Base-by-base conservation (phyloP, 2,888 invertebrate species). In the Electrophaes corylata region DNA sequence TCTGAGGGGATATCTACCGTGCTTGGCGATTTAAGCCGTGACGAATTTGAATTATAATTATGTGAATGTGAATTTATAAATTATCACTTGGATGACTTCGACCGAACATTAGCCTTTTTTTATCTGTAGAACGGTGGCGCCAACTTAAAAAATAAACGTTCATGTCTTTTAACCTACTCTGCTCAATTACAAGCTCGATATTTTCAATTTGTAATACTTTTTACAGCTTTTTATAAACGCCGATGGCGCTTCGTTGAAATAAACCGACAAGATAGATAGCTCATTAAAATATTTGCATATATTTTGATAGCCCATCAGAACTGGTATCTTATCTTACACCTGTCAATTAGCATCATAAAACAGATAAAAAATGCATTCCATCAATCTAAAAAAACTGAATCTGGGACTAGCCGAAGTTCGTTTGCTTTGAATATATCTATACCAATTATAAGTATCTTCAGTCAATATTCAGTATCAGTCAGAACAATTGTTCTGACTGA, bases 221-320 rank as follows among this genome's bases (percentile, higher is more conserved):
- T 49, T 33, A 53, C 48, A 49, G 26, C 4, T 40, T 44, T 55
- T 58, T 52, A 50, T 56, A 50, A 31, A 50, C 48, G 54, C 62
- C 52, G 54, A 45, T 31, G 47, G 56, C 50, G 48, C 46, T 48
- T 70, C 61, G 37, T 48, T 52, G 48, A 50, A 68, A 59, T 65
- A 59, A 52, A 61, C 51, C 60, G 64, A 65, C 64, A 64, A 62
- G 66, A 68, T 69, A 60, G 60, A 67, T 70, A 52, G 57, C 61
- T 71, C 69, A 74, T 75, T 76, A 75, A 71, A 70, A 73, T 71
- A 70, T 65, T 66, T 72, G 72, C 73, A 71, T 71, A 41, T 62
- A 54, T 62, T 57, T 60, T 59, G 37, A 40, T 45, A 48, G 50
- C 26, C 11, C 39, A 29, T 35, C 23, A 18, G 8, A 47, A 52